Evolutionary conservation across 2,113 vertebrate genomes (phyloP), one percentile per base, ranked within the genome.

Genomic region (Bucco capensis): DNA sequence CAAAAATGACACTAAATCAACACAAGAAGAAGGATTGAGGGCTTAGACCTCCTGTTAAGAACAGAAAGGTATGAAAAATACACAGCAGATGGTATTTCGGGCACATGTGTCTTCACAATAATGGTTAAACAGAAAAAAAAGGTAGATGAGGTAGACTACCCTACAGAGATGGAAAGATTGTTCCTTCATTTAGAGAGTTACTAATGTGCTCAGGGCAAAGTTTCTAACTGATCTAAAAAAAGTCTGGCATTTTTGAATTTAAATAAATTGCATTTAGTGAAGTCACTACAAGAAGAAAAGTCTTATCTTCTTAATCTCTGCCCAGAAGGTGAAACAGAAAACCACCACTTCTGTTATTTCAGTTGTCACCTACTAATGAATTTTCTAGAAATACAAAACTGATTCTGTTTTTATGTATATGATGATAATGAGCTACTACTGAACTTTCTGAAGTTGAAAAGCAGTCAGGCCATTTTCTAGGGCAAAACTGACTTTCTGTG

Each of bases 1-100:
- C 19, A 67, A 77, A 90, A 92, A 91, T 16, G 80, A 88, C 94
- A 93, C 18, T 37, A 69, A 73, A 90, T 60, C 53, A 85, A 85
- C 25, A 7, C 24, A 61, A 79, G 69, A 67, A n/a, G 66, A 47
- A 93, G 75, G 53, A 73, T 2, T 54, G 77, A 89, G 30, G 72
- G 35, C 19, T 77, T 25, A 42, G 33, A 56, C 40, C 69, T 58
- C 57, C 50, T 72, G 23, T 72, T 42, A 83, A 72, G 64, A 81
- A 23, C 33, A 93, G 40, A 85, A 93, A 50, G 16, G 19, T 66
- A 79, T 38, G 66, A 95, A 89, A 87, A 94, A 85, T n/a, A 64
- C 33, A 76, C 21, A 77, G 83, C 40, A 31, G 8, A 46, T 25
- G 25, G 54, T 81, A 74, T 51, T 74, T 81, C 28, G 16, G 21